Conservation (phyloP, 1,140 invertebrate species). For the Leptestheria dahalacensis region DNA sequence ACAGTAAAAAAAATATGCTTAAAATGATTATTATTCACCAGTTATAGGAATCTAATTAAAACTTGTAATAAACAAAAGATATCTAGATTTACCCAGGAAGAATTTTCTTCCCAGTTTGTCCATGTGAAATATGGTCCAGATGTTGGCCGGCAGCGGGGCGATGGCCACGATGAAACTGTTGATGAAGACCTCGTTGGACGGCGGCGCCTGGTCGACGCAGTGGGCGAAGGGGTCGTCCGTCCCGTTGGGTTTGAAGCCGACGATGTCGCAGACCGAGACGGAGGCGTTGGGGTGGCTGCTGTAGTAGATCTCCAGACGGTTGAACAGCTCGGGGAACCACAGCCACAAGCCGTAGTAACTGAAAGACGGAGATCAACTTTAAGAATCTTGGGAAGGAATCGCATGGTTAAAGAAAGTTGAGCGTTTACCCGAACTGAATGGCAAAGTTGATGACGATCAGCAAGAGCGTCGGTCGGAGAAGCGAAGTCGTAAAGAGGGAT, state of each 20-base stretch:
- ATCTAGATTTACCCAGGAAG: conserved; percentile 39
- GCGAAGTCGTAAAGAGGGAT: conserved; percentile 56
- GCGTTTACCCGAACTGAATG: conserved; percentile 58
- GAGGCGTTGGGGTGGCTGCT: conserved; percentile 36
- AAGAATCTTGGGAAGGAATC: conserved; percentile 1
- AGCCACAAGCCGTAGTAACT: conserved; percentile 78
- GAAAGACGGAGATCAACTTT: conserved; percentile 19
- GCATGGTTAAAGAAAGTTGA: conserved; percentile 7
- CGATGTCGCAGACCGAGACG: conserved; percentile 59
- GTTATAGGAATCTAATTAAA: too few relatives aligned
- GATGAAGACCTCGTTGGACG: conserved; percentile 44
- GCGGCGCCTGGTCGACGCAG: conserved; percentile 2
- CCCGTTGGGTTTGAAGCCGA: conserved; percentile 48
- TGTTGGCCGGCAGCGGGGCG: conserved; percentile 64
- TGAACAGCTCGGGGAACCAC: conserved; percentile 82
- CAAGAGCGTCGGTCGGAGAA: conserved; percentile 60
- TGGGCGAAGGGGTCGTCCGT: conserved; percentile 10
- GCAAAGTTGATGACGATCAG: conserved; percentile 75
- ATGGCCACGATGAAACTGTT: conserved; percentile 72
- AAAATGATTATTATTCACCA: too few relatives aligned
- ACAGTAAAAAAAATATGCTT: too few relatives aligned
- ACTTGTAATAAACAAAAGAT: too few relatives aligned
- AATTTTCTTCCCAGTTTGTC: conserved; percentile 74
- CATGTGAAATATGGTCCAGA: conserved; percentile 56
- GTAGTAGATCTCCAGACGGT: conserved; percentile 63